These are phyloP conservation scores for Elgaria multicarinata DNA, from an alignment of 2,113 vertebrate genomes.

Conservation along the genomic window DNA sequence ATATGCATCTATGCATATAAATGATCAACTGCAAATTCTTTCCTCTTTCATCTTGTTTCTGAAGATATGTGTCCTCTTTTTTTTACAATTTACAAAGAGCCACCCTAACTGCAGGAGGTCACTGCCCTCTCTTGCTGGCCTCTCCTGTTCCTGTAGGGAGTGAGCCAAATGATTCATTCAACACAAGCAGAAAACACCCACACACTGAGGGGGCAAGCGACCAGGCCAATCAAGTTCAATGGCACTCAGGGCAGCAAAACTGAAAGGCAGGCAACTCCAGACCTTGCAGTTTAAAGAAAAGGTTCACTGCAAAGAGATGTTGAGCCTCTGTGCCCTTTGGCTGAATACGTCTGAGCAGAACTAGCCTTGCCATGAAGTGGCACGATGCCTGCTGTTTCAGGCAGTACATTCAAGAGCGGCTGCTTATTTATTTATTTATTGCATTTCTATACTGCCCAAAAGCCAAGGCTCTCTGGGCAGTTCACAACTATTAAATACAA, in stretches of 20 bases:
- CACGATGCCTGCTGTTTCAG: not conserved
- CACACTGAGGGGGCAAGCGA: not conserved
- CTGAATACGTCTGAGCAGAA: not conserved
- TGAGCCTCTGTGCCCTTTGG: no score
- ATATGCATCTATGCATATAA: no score
- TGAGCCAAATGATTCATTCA: not conserved
- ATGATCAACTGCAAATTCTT: no score
- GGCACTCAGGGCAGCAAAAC: not conserved
- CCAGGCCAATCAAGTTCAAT: not conserved
- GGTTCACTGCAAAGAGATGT: no score
- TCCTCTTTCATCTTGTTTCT: no score
- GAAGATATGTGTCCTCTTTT: no score
- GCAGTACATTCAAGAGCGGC: not conserved
- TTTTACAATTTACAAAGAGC: no score
- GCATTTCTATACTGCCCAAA: no score
- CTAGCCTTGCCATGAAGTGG: not conserved
- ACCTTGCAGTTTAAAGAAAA: not conserved
- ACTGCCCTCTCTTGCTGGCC: not conserved
- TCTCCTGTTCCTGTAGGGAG: not conserved
- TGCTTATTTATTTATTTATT: no score
- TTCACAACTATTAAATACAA: no score
- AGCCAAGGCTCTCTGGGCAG: no score
- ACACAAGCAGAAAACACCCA: not conserved
- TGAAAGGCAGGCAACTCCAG: not conserved
- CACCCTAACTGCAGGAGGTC: not conserved